Evolutionary conservation across 2,113 vertebrate species (phyloP), one percentile per base, ranked within the genome.

Genomic region (Petroica traversi): DNA sequence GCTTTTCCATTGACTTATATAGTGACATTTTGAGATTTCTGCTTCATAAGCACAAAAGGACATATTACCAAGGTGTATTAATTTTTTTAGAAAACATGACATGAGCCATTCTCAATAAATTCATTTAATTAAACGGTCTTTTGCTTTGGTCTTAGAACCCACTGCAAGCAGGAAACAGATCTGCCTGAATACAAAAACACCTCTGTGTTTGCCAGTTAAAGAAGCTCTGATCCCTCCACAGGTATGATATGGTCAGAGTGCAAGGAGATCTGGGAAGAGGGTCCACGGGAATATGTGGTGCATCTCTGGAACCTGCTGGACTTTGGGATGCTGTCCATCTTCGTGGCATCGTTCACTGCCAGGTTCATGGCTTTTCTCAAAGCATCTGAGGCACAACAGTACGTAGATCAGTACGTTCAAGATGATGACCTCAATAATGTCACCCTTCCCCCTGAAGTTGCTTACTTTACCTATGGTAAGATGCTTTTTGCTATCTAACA

Each of bases 201-300:
- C 9, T 26, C 62, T n/a, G 8, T 45, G 9, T 18, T n/a, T 83
- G 46, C 13, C 4, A 1, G 8, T n/a, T 77, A 48, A 85, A 54
- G 0, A 2, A 13, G 6, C 51, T 76, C n/a, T 90, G 52, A 8
- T 26, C 34, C 80, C 66, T 52, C 80, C 23, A 0, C 94, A 99
- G 99, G 99, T 26, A 99, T 99, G 99, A 99, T 99, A 62, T 99
- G 99, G 99, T 99, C 98, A 1, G 99, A 99, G 92, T 99, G 99
- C 97, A 99, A 99, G 97, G 99, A 99, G 96, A 99, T 99, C 95
- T 99, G 99, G 99, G 98, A 96, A 16, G 99, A 99, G 23, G 99
- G 99, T 9, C 99, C 99, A 2, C 98, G 99, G 1, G 99, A 99
- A 91, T 99, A 99, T 1, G 92, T 99, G 87, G 96, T 99, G 97